phyloP scores from a whole-genome alignment of 2,888 invertebrate species.

The Perithous albicinctus region DNA sequence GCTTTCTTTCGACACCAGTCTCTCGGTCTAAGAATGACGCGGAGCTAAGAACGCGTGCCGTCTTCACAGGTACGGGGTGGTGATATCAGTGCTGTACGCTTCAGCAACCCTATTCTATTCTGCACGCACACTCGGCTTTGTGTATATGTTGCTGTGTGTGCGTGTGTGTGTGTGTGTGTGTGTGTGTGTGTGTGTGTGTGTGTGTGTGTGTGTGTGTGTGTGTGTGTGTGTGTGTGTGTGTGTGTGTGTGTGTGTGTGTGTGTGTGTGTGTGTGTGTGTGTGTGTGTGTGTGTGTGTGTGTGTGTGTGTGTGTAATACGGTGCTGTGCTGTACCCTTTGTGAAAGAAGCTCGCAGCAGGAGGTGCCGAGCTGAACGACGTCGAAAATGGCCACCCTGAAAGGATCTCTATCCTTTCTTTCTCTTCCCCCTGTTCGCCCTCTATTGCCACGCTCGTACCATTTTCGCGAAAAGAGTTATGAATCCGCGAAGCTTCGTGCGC shows the following conservation, averaged over 20 bases:
- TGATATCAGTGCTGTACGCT: slow-evolving; percentile 79
- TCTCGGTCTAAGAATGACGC: slow-evolving; percentile 46
- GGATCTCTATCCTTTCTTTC: slow-evolving; percentile 61
- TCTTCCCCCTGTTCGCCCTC: slow-evolving; percentile 2
- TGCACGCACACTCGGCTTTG: slow-evolving; percentile 50
- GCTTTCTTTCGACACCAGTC: slow-evolving; percentile 35
- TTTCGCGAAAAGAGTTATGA: slow-evolving; percentile 76
- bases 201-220: slow-evolving; percentile 4
- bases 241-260: not conserved
- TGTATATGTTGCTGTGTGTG: not conserved
- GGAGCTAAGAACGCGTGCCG: slow-evolving; percentile 66
- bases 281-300: not conserved
- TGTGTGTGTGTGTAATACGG: not conserved
- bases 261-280: slow-evolving; percentile 17
- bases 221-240: not conserved
- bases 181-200: slow-evolving; percentile 4
- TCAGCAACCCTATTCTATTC: slow-evolving; percentile 77
- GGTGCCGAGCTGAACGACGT: slow-evolving; percentile 63
- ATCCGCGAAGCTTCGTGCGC: slow-evolving; percentile 56
- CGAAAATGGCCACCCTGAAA: slow-evolving; percentile 70
- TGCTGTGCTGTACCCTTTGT: slow-evolving; percentile 44
- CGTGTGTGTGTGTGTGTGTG: not conserved
- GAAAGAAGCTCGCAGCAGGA: slow-evolving; percentile 63
- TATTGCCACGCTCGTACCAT: slow-evolving; percentile 59
- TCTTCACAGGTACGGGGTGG: slow-evolving; percentile 74